phyloP scores from a whole-genome alignment of 2,888 invertebrate genomes.

The Dioctria rufipes region DNA sequence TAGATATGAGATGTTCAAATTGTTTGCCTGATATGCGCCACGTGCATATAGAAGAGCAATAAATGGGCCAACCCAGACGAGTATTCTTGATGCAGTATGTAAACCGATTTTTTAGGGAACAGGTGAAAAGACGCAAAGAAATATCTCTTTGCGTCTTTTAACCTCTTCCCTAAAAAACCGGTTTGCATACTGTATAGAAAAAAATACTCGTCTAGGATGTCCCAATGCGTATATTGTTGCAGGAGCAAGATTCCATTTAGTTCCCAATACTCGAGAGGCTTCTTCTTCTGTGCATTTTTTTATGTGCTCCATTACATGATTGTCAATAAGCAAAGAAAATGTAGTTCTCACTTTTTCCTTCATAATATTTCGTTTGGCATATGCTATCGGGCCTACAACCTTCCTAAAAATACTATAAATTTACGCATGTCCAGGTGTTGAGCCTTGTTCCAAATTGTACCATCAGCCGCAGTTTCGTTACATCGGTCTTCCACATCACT shows the following conservation, averaged over 20 bases:
- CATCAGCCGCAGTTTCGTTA: slow-evolving; percentile 4
- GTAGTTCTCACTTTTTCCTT: slow-evolving; percentile 59
- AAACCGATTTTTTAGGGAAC: too few relatives aligned
- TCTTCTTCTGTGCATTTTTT: slow-evolving; percentile 60
- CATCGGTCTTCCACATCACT: slow-evolving; percentile 10
- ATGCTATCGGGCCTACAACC: slow-evolving; percentile 58
- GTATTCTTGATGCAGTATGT: too few relatives aligned
- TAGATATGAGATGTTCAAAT: slow-evolving; percentile 22
- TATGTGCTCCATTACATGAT: slow-evolving; percentile 58
- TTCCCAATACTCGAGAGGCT: slow-evolving; percentile 57
- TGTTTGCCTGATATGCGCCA: slow-evolving; percentile 11
- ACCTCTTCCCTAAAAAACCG: too few relatives aligned
- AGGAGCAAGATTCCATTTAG: slow-evolving; percentile 54
- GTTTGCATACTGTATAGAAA: too few relatives aligned
- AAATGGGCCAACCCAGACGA: too few relatives aligned
- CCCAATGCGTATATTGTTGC: slow-evolving; percentile 58
- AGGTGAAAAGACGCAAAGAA: too few relatives aligned
- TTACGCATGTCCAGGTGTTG: slow-evolving; percentile 22
- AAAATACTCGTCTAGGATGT: too few relatives aligned
- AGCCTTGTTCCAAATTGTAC: not conserved
- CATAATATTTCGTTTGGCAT: slow-evolving; percentile 60
- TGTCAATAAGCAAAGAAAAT: slow-evolving; percentile 59
- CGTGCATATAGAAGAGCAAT: not conserved
- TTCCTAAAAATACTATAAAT: slow-evolving; percentile 56
- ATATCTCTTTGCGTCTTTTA: too few relatives aligned